Percentiles rank a stretch among this genome's conserved stretches.
These are phyloP conservation scores for Chlorops oryzae DNA, from an alignment of 1,140 invertebrate genomes.

Conservation along the genomic window DNA sequence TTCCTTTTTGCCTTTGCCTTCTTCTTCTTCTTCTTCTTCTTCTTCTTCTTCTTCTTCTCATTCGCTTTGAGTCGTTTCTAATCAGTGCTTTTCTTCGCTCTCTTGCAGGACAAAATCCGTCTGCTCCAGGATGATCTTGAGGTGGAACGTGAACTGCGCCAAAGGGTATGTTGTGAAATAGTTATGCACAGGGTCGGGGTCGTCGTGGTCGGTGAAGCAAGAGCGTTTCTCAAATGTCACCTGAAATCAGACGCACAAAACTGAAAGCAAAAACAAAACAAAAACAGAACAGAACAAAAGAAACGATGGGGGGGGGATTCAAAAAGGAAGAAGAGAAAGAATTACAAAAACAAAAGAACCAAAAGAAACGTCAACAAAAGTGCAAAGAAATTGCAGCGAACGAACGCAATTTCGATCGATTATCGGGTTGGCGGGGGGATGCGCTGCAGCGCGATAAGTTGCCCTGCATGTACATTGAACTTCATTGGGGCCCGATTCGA, in stretches of 20 bases:
- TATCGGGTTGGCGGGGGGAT: too few relatives aligned
- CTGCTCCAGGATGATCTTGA: constrained; percentile 95
- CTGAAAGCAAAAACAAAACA: constrained; percentile 19
- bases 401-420: too few relatives aligned
- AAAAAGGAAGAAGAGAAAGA: constrained; percentile 7
- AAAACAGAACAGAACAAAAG: constrained; percentile 16
- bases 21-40: too few relatives aligned
- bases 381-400: constrained; percentile 20
- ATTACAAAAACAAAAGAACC: constrained; percentile 13
- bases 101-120: constrained; percentile 96
- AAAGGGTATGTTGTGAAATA: constrained; percentile 73
- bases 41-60: too few relatives aligned
- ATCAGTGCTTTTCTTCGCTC: too few relatives aligned
- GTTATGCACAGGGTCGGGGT: neutral
- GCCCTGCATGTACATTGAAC: too few relatives aligned
- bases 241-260: constrained; percentile 44
- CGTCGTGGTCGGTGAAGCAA: too few relatives aligned
- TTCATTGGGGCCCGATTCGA: too few relatives aligned
- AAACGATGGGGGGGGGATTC: constrained; percentile 12
- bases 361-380: constrained; percentile 2
- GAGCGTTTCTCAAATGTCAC: too few relatives aligned
- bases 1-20: too few relatives aligned
- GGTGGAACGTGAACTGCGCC: constrained; percentile 91
- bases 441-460: too few relatives aligned
- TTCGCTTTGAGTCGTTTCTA: too few relatives aligned